These are phyloP conservation scores for Pedicia rivosa DNA, from an alignment of 2,888 invertebrate genomes.

Conservation along the genomic window DNA sequence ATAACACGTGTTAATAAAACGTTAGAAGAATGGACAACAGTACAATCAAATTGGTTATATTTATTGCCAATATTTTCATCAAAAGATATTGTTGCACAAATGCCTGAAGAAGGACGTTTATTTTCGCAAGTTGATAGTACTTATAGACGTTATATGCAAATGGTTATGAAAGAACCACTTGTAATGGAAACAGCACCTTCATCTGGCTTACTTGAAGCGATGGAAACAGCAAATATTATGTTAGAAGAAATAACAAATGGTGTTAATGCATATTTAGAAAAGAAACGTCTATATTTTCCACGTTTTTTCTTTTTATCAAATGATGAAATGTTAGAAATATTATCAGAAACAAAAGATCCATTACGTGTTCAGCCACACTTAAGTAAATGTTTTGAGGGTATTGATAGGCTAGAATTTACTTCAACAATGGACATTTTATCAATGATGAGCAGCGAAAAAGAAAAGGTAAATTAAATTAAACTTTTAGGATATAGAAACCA, in stretches of 20 bases:
- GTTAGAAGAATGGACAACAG: constrained; percentile 45
- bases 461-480: no score
- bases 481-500: no score
- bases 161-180: constrained; percentile 23
- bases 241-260: constrained; percentile 45
- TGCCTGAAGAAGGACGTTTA: constrained; percentile 45
- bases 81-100: constrained; percentile 43
- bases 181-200: constrained; percentile 36
- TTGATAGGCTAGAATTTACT: constrained; percentile 36
- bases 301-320: constrained; percentile 64
- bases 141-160: constrained; percentile 31
- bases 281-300: constrained; percentile 47
- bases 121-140: constrained; percentile 36
- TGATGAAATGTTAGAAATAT: constrained; percentile 52
- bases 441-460: constrained; percentile 43
- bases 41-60: constrained; percentile 48
- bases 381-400: constrained; percentile 54
- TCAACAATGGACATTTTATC: constrained; percentile 36
- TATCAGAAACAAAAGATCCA: constrained; percentile 50
- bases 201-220: constrained; percentile 49
- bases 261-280: constrained; percentile 46
- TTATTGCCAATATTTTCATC: constrained; percentile 50
- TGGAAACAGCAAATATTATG: constrained; percentile 37
- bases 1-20: constrained; percentile 37
- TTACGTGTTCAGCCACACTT: constrained; percentile 42